Conservation (phyloP, 2,797 vertebrate genomes). For the Apodemus agrarius region DNA sequence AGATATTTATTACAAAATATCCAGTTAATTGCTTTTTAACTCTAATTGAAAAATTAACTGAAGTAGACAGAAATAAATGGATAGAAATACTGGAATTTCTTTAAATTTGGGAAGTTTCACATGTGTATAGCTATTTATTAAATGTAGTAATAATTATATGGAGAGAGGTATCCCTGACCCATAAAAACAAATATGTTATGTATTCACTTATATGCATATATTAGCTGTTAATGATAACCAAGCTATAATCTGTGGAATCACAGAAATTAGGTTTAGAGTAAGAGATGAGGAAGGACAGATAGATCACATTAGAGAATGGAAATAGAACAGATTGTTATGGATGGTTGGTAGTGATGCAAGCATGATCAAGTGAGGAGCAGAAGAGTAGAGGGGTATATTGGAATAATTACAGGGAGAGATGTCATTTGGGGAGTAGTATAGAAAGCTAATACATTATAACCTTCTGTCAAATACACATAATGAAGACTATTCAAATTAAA, state of each 20-base stretch:
- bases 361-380: neutral
- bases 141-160: neutral
- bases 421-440: too few relatives aligned
- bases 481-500: neutral
- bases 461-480: too few relatives aligned
- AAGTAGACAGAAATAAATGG: neutral
- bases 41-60: slow-evolving; percentile 4
- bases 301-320: neutral
- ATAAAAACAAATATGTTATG: neutral
- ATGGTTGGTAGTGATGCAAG: neutral
- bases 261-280: neutral
- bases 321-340: too few relatives aligned
- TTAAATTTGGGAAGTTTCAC: neutral
- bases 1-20: neutral
- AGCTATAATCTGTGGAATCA: neutral
- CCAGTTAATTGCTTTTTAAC: neutral
- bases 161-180: neutral
- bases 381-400: neutral
- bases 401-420: too few relatives aligned
- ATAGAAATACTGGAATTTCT: neutral
- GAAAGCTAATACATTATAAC: neutral
- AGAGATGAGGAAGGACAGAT: neutral
- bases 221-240: neutral
- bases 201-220: neutral
- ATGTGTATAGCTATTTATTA: neutral